A percentile compares a stretch with the other conserved stretches of the same genome.
Evolutionary conservation across 37 sponge, comb jelly and placozoan genomes (phyloP).

Genomic region (Cladorhizidae sp.): DNA sequence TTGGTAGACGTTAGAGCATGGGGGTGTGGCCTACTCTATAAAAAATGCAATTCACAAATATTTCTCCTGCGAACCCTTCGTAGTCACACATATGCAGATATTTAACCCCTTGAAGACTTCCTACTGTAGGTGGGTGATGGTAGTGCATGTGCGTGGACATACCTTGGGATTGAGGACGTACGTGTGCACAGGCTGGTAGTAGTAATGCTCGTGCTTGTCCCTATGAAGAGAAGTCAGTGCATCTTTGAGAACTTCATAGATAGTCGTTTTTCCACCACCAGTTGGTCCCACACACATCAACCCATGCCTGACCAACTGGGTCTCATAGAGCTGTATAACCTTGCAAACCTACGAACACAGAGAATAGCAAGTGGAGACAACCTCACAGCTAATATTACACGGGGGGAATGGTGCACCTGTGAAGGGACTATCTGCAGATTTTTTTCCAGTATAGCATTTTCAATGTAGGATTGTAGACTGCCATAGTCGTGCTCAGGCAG

Average conservation of each 20-base stretch:
- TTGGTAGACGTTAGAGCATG: too few relatives aligned
- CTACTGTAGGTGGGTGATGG: too few relatives aligned
- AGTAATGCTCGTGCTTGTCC: constrained; percentile 61
- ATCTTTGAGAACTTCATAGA: constrained; percentile 89
- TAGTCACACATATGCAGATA: too few relatives aligned
- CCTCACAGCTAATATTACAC: not conserved
- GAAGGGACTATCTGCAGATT: constrained; percentile 69
- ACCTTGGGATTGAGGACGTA: constrained; percentile 97
- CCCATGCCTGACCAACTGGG: constrained; percentile 96
- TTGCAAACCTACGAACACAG: constrained; percentile 61
- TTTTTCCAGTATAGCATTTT: constrained; percentile 46
- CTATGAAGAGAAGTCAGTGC: constrained; percentile 80
- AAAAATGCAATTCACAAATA: too few relatives aligned
- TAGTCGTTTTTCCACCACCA: constrained; percentile 97
- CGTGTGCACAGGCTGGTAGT: constrained; percentile 91
- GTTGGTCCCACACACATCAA: constrained; percentile 99
- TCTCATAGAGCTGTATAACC: constrained; percentile 95
- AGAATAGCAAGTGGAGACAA: not conserved
- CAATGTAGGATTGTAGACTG: constrained; percentile 82
- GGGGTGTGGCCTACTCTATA: too few relatives aligned
- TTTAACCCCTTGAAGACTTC: too few relatives aligned
- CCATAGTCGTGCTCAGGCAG: constrained; percentile 98
- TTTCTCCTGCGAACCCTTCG: too few relatives aligned
- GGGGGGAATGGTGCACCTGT: not conserved
- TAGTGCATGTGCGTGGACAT: not conserved